Evolutionary conservation across 37 sponge, comb jelly and placozoan genomes (phyloP).

Genomic region (Ianthella basta): DNA sequence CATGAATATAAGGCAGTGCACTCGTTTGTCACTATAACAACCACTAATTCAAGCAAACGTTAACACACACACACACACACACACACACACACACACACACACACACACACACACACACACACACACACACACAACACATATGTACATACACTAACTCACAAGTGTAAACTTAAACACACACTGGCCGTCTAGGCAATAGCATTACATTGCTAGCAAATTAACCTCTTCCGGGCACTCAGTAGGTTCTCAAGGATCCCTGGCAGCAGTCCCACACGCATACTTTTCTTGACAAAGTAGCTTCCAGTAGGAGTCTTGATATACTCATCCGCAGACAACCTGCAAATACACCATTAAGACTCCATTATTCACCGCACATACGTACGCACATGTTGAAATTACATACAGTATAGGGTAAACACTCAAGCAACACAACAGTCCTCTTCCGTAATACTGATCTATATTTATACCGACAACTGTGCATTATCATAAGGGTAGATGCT

Average conservation of each 20-base stretch:
- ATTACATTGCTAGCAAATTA: conserved; percentile 11
- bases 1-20: not conserved
- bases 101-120: conserved; percentile 6
- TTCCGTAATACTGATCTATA: too few species aligned
- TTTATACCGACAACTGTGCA: too few species aligned
- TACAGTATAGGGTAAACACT: too few species aligned
- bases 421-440: too few species aligned
- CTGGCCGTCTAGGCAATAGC: not conserved
- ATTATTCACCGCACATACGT: not conserved
- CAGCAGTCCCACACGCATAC: conserved; percentile 76
- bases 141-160: too few species aligned
- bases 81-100: not conserved
- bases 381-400: not conserved
- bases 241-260: conserved; percentile 84
- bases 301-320: conserved; percentile 95
- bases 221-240: conserved; percentile 92
- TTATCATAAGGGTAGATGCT: too few species aligned
- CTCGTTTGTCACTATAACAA: too few species aligned
- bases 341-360: not conserved
- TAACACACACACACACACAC: not conserved
- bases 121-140: not conserved
- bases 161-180: too few species aligned
- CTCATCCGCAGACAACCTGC: conserved; percentile 83
- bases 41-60: not conserved
- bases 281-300: conserved; percentile 82